Evolutionary conservation across 2,888 invertebrate genomes (phyloP), one percentile per base, ranked within the genome.

Genomic region (Chymomyza procnemis): DNA sequence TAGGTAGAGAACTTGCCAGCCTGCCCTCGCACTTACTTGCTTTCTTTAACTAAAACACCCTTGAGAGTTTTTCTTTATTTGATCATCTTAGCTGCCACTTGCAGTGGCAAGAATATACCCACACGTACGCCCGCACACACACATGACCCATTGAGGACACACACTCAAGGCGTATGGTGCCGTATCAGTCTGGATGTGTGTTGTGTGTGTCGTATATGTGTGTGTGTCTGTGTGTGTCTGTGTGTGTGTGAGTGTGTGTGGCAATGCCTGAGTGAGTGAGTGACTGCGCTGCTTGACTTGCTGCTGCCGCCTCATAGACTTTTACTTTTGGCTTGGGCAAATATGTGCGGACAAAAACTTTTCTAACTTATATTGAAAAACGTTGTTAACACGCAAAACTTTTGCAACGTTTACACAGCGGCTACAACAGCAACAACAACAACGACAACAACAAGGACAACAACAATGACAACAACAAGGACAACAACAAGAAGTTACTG

Each of bases 41-140:
- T 50, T 82, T 78, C 78, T 70, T 85, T 83, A 85, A 83, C 86
- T 80, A 79, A 80, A 85, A 85, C 73, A 80, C 86, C 86, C 84
- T 80, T 80, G 84, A 83, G 85, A 78, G 85, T 63, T 75, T 66
- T 71, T 78, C 81, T 78, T 85, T 83, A 80, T 83, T 83, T 85
- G 83, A 80, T 83, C 86, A 83, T 85, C 86, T 85, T 83, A 78
- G 83, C 81, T 83, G 86, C 81, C 86, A 83, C 83, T 83, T 83
- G 84, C 83, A 83, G 84, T 63, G 58, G 67, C 63, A 63, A 50
- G 18, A 50, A 54, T 54, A 54, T 21, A 41, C 67, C 61, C 67
- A 55, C 30, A 56, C 52, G 21, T 56, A 57, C 59, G 41, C 57
- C 61, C 65, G 60, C 66, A 52, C 55, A 74, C 48, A 61, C 56